A percentile compares a stretch with the other conserved stretches of the same genome.
Evolutionary conservation across 2,113 vertebrate genomes (phyloP).

Genomic region (Ictidomys tridecemlineatus): DNA sequence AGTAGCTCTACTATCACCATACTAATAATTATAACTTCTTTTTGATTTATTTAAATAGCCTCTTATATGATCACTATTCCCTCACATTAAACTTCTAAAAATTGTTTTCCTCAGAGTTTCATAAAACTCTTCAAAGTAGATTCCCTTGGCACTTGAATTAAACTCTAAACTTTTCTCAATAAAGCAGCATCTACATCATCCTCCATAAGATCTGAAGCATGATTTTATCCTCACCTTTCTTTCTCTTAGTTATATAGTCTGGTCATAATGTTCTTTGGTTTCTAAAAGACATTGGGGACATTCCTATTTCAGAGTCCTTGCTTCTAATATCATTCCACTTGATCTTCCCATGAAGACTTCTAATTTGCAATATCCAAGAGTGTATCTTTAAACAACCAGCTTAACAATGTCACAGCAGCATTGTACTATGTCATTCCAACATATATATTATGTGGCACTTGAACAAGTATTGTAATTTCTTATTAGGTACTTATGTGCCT

Average conservation of each 20-base stretch:
- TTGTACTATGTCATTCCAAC: not conserved
- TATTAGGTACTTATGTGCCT: not conserved
- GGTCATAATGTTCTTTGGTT: not conserved
- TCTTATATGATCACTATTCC: not conserved
- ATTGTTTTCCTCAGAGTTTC: not conserved
- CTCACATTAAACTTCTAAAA: not conserved
- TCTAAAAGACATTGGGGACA: not conserved
- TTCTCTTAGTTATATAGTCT: not conserved
- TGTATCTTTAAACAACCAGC: not conserved
- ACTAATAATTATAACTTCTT: not conserved
- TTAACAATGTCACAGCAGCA: not conserved
- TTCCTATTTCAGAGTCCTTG: not conserved
- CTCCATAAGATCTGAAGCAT: not conserved
- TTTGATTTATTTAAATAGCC: not conserved
- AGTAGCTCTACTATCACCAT: not conserved
- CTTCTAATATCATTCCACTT: not conserved
- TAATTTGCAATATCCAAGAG: not conserved
- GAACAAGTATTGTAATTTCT: not conserved
- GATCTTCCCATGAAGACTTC: not conserved
- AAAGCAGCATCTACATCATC: not conserved
- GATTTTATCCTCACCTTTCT: not conserved
- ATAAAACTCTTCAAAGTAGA: not conserved
- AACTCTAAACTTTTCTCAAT: not conserved
- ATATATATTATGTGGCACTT: not conserved
- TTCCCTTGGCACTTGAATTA: not conserved